Conservation (phyloP, 2,888 invertebrate species). For the Pseudococcus longispinus region DNA sequence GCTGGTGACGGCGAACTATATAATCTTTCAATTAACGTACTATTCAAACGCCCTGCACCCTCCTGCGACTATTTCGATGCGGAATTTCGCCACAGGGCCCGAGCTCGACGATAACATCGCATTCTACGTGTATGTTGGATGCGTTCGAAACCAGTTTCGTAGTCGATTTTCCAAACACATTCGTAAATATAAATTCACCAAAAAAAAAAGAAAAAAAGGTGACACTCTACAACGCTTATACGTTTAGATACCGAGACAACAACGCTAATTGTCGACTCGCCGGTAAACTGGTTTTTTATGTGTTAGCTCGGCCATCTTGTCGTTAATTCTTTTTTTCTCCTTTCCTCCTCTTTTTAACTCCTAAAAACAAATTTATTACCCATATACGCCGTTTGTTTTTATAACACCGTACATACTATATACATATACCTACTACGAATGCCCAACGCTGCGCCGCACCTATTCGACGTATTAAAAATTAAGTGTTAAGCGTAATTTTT, state of each 20-base stretch:
- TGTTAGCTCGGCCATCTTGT: conserved; percentile 26
- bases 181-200: conserved; percentile 11
- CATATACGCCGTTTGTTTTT: conserved; percentile 43
- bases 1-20: not conserved
- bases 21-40: conserved; percentile 28
- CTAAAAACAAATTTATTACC: conserved; percentile 33
- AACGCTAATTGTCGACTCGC: conserved; percentile 33
- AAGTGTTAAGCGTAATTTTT: conserved; percentile 44
- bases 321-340: conserved; percentile 17
- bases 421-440: too few species aligned
- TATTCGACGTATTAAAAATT: conserved; percentile 25
- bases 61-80: not conserved
- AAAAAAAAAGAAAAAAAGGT: conserved; percentile 1
- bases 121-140: not conserved
- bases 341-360: not conserved
- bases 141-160: not conserved
- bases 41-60: not conserved
- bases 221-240: not conserved
- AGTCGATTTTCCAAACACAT: not conserved
- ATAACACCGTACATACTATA: not conserved
- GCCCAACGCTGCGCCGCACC: not conserved
- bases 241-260: not conserved
- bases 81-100: not conserved
- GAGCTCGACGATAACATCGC: not conserved
- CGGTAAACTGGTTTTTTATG: conserved; percentile 40